Evolutionary conservation across 2,113 vertebrate genomes (phyloP).

Genomic region (Coregonus clupeaformis): DNA sequence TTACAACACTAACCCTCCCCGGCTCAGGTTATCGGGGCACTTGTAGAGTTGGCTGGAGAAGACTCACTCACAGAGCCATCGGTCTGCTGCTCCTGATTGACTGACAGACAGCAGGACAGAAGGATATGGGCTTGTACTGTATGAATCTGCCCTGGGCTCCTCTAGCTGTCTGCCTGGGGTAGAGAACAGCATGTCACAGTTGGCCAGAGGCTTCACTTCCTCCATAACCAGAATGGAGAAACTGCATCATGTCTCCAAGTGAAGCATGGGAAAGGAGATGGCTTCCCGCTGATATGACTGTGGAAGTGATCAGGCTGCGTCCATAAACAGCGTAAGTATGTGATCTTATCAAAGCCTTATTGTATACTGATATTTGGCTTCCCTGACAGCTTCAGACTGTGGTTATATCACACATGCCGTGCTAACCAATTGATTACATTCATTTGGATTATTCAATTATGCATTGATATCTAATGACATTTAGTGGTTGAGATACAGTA

Average conservation of each 20-base stretch:
- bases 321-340: not conserved
- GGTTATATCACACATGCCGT: not conserved
- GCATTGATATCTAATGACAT: not conserved
- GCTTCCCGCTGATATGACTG: too few relatives aligned
- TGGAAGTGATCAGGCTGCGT: not conserved
- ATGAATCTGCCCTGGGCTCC: not conserved
- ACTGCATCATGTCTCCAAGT: not conserved
- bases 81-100: constrained; percentile 22
- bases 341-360: not conserved
- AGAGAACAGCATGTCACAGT: not conserved
- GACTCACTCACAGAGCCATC: constrained; percentile 19
- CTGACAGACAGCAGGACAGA: constrained; percentile 33
- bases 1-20: constrained; percentile 57
- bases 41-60: constrained; percentile 37
- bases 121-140: not conserved
- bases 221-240: not conserved
- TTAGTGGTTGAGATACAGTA: not conserved
- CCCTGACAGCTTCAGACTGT: not conserved
- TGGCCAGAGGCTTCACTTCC: not conserved
- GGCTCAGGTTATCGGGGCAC: constrained; percentile 36
- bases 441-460: not conserved
- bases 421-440: constrained; percentile 8
- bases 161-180: not conserved
- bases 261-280: not conserved
- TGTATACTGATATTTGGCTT: not conserved